Evolutionary conservation across 2,888 invertebrate genomes (phyloP).

Genomic region (Acrocyrtus sp.): DNA sequence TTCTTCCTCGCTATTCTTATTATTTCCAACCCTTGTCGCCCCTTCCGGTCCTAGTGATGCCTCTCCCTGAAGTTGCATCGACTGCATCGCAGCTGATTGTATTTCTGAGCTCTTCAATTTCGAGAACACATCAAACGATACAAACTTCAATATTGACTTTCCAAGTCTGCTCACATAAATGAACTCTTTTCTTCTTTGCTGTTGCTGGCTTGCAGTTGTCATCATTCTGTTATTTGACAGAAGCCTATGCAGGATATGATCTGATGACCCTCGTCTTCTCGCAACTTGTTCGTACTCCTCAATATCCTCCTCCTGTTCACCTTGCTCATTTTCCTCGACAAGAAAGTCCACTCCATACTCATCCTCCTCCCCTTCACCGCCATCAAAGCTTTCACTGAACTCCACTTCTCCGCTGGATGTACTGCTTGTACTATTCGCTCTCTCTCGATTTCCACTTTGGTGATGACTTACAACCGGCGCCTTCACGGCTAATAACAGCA

Average conservation of each 20-base stretch:
- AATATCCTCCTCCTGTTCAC: conserved; percentile 17
- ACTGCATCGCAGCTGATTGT: neutral
- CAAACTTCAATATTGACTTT: conserved; percentile 25
- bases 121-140: conserved; percentile 26
- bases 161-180: conserved; percentile 29
- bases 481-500: conserved; percentile 69
- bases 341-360: conserved; percentile 7
- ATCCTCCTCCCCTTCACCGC: conserved; percentile 22
- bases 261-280: conserved; percentile 34
- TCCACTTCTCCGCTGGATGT: conserved; percentile 32
- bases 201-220: conserved; percentile 21
- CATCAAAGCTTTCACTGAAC: conserved; percentile 23
- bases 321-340: too few relatives aligned
- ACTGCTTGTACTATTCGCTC: conserved; percentile 6
- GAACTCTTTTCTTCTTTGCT: conserved; percentile 22
- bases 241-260: conserved; percentile 17
- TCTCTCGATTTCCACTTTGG: conserved; percentile 9
- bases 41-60: neutral
- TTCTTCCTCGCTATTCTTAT: neutral
- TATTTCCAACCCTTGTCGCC: neutral
- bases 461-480: conserved; percentile 65
- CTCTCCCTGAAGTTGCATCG: neutral
- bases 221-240: conserved; percentile 11
- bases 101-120: conserved; percentile 15
- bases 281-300: conserved; percentile 30